Base-by-base conservation (phyloP, 2,797 vertebrate genomes). In the Xenops minutus region DNA sequence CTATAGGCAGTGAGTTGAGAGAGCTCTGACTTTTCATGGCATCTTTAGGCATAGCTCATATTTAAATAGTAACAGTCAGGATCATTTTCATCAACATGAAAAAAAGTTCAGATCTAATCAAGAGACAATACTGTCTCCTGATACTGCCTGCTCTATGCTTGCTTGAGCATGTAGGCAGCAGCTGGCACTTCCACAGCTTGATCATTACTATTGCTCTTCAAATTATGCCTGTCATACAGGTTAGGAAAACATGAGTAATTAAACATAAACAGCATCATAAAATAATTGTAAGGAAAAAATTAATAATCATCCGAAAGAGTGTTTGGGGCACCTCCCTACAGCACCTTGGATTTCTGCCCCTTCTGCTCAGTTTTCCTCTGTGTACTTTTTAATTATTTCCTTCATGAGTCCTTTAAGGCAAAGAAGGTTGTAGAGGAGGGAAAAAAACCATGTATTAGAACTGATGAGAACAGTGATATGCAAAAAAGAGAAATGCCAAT, bases 221-320 rank as follows among this genome's bases (percentile, higher is more conserved):
- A 85, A 96, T 92, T 88, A 95, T 48, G 89, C 89, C 92, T 96
- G 84, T 95, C 95, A 95, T 76, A 93, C 80, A 90, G 95, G 92
- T 96, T 96, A 96, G 95, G 88, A 94, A 95, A 91, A 95, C 77
- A 92, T 68, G 79, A 95, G 66, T 78, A 96, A 96, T 94, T 96
- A 89, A 93, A 93, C 56, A 93, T 85, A 85, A 95, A 68, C 82
- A 96, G 69, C 48, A 0, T 92, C 85, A 92, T 94, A 97, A 97
- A 96, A 91, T 89, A 93, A 94, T 83, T 84, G 83, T 94, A 88
- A 89, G 88, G 83, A 91, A 88, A 91, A 91, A 92, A 96, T 95
- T 95, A 97, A 96, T 92, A 96, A 96, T 82, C 34, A 93, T 95
- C 91, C 71, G 51, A 90, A 91, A 83, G 61, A 93, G 69, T 49